Evolutionary conservation across 2,113 vertebrate genomes (phyloP).

Genomic region (Anguilla japonica): DNA sequence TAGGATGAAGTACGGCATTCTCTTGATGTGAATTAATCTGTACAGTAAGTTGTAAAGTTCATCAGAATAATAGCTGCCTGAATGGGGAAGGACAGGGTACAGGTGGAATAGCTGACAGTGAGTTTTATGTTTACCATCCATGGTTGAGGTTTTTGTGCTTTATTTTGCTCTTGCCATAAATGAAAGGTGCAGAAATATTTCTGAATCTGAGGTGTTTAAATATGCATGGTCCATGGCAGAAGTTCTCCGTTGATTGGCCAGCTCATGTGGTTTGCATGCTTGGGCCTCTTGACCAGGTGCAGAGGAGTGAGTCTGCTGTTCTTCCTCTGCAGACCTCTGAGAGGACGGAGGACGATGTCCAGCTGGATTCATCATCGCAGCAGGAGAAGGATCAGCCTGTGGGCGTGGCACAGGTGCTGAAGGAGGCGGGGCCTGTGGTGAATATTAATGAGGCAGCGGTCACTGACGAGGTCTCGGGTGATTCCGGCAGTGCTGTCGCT

Average conservation of each 20-base stretch:
- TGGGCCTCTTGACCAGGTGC: not conserved
- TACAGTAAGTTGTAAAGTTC: too few relatives aligned
- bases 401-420: constrained; percentile 38
- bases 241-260: not conserved
- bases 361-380: not conserved
- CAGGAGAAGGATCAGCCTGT: not conserved
- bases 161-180: not conserved
- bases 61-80: too few relatives aligned
- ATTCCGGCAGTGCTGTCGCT: constrained; percentile 19
- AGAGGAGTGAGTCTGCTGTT: not conserved
- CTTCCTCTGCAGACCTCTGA: not conserved
- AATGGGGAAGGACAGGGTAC: too few relatives aligned
- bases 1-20: too few relatives aligned
- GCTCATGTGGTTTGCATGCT: not conserved
- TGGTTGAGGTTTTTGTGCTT: not conserved
- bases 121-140: too few relatives aligned
- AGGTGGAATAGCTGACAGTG: too few relatives aligned
- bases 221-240: not conserved
- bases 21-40: too few relatives aligned
- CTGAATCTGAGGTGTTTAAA: not conserved
- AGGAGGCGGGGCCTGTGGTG: constrained; percentile 65
- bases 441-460: constrained; percentile 61
- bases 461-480: constrained; percentile 49
- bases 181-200: not conserved
- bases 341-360: not conserved